Conservation (phyloP, 2,113 vertebrate genomes). For the Takifugu flavidus region DNA sequence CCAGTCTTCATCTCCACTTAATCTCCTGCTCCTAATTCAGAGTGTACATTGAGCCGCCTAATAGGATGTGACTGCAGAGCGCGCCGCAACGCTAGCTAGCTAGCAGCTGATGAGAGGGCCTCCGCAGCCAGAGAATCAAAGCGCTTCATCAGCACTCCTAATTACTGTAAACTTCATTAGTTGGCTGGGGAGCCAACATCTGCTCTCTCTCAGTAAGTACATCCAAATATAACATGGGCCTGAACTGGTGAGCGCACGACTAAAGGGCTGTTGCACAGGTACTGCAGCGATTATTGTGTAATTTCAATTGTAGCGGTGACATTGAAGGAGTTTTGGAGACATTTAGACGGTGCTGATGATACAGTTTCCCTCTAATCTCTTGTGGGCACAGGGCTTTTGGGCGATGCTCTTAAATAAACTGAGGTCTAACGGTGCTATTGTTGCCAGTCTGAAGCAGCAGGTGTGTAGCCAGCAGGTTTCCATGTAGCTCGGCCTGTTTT, state of each 20-base stretch:
- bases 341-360: constrained; percentile 1
- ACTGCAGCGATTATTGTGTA: too few relatives aligned
- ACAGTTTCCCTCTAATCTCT: not conserved
- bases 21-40: constrained; percentile 72
- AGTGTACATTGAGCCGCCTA: constrained; percentile 72
- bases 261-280: not conserved
- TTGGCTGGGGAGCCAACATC: constrained; percentile 55
- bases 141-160: constrained; percentile 72
- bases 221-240: constrained; percentile 38
- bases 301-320: too few relatives aligned
- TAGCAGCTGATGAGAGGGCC: constrained; percentile 68
- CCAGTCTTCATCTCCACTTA: constrained; percentile 69
- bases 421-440: constrained; percentile 41
- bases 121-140: constrained; percentile 67
- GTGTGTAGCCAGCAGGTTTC: constrained; percentile 72
- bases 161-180: constrained; percentile 72
- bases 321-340: too few relatives aligned
- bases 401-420: constrained; percentile 15
- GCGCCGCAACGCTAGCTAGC: constrained; percentile 59
- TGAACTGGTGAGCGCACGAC: constrained; percentile 15
- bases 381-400: not conserved
- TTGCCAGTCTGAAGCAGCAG: constrained; percentile 62
- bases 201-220: constrained; percentile 49
- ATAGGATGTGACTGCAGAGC: constrained; percentile 72
- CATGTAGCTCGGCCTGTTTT: constrained; percentile 66